Base-by-base conservation (phyloP, 2,888 invertebrate species). In the Piscicola geometra region DNA sequence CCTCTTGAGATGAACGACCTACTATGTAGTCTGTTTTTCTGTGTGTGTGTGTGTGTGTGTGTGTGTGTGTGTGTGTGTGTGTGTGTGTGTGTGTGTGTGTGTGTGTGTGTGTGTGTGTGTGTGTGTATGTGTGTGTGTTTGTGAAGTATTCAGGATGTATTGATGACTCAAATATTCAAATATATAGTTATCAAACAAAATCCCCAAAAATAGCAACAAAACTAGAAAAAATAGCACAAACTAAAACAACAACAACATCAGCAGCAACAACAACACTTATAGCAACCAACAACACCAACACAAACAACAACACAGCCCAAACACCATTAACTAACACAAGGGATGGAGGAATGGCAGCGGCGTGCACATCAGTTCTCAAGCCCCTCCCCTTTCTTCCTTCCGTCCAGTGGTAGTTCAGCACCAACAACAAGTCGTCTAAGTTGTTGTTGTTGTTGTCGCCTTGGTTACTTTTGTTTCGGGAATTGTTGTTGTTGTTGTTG, bases 331-430 rank as follows among this genome's bases (percentile, higher is more conserved):
- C 78, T 79, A 80, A 86, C 86, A 82, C 81, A 81, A 84, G 84
- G 18, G 85, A 82, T 12, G 86, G 85, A 0, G 86, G 86, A 12
- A 86, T 84, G 9, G 85, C 83, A 1, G 83, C 82, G 36, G 80
- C 80, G n/a, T 81, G 79, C 72, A 83, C 84, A 25, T 81, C 82
- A 77, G n/a, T 83, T 81, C 25, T 84, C 83, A 79, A 93, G 86
- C 92, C 66, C 30, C 68, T 50, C n/a, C 52, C 73, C 30, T 76
- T 73, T 12, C 68, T 33, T 76, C 82, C 83, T 71, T 84, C 83
- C 79, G 93, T 86, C 92, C 94, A 95, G 80, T 90, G 90, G 78
- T 90, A 89, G 82, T 92, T 93, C 75, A 94, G 86, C 1, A 90
- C 89, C 3, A 89, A 87, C 21, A 56, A 21, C 21, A 56, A 56